Percentiles rank a stretch among this genome's conserved stretches.
Evolutionary conservation across 2,888 invertebrate species (phyloP).

Genomic region (Euproctis similis): DNA sequence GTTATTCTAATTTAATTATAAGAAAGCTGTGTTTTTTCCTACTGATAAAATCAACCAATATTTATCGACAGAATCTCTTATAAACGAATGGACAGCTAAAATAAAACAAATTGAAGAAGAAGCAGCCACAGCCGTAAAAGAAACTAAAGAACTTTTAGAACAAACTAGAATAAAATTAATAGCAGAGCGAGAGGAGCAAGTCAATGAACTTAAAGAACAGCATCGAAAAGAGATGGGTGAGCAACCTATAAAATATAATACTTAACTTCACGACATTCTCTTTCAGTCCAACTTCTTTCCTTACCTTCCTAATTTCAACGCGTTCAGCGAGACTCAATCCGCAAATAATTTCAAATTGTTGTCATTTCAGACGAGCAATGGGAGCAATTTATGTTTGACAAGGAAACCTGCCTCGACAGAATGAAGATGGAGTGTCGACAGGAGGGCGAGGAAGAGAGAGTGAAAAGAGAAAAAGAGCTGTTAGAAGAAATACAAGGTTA

Average conservation of each 20-base stretch:
- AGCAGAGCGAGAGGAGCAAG: conserved; percentile 53
- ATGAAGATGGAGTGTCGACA: conserved; percentile 78
- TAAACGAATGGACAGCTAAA: conserved; percentile 57
- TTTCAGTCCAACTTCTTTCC: no score
- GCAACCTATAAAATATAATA: no score
- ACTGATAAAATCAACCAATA: no score
- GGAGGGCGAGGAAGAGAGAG: conserved; percentile 66
- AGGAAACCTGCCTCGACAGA: conserved; percentile 75
- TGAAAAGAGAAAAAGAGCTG: conserved; percentile 63
- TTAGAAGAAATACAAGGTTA: conserved; percentile 62
- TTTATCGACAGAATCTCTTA: conserved; percentile 39
- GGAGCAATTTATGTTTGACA: conserved; percentile 78
- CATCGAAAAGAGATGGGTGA: conserved; percentile 78
- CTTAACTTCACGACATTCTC: no score
- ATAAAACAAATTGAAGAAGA: conserved; percentile 48
- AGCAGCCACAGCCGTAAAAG: conserved; percentile 50
- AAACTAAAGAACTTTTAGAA: conserved; percentile 55
- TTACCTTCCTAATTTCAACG: no score
- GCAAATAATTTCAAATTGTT: no score
- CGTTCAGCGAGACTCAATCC: no score
- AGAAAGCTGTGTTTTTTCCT: no score
- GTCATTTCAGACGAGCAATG: conserved; percentile 76
- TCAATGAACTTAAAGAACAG: conserved; percentile 70
- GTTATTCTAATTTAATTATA: no score
- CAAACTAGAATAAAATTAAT: conserved; percentile 46